A percentile compares a stretch with the other conserved stretches of the same genome.
These are phyloP conservation scores for Drosophila sp. DNA, from an alignment of 1,140 invertebrate species.

Conservation along the genomic window DNA sequence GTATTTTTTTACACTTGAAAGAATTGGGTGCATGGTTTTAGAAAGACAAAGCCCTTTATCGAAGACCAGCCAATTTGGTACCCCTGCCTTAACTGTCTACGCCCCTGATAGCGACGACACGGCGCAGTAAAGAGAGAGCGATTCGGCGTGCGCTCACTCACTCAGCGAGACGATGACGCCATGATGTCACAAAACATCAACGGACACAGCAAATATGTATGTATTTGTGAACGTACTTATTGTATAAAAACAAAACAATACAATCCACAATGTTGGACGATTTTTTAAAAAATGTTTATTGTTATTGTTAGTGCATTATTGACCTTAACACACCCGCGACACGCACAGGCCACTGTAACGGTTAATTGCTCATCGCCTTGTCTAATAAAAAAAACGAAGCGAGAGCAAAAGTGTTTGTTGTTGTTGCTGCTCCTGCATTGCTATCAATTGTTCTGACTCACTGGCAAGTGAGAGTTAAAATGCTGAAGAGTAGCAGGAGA, in stretches of 20 bases:
- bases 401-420: constrained; percentile 6
- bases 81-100: too few species aligned
- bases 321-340: constrained; percentile 16
- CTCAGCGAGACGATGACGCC: constrained; percentile 41
- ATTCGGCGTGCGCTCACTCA: constrained; percentile 11
- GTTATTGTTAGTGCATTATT: constrained; percentile 19
- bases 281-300: constrained; percentile 38
- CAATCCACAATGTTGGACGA: constrained; percentile 17
- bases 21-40: too few species aligned
- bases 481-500: constrained; percentile 26
- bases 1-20: too few species aligned
- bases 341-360: constrained; percentile 33
- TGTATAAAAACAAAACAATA: constrained; percentile 7
- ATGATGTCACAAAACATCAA: constrained; percentile 32
- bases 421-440: constrained; percentile 5
- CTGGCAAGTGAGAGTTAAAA: constrained; percentile 2
- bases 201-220: neutral
- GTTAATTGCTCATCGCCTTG: constrained; percentile 13
- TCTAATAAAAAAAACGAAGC: constrained; percentile 20
- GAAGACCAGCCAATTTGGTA: too few species aligned
- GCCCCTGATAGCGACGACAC: neutral
- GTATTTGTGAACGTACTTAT: neutral
- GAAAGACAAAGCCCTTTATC: too few species aligned
- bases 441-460: constrained; percentile 21
- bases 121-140: too few species aligned